Evolutionary conservation across 2,888 invertebrate genomes (phyloP).

Genomic region (Pseudeuparius sepicola): DNA sequence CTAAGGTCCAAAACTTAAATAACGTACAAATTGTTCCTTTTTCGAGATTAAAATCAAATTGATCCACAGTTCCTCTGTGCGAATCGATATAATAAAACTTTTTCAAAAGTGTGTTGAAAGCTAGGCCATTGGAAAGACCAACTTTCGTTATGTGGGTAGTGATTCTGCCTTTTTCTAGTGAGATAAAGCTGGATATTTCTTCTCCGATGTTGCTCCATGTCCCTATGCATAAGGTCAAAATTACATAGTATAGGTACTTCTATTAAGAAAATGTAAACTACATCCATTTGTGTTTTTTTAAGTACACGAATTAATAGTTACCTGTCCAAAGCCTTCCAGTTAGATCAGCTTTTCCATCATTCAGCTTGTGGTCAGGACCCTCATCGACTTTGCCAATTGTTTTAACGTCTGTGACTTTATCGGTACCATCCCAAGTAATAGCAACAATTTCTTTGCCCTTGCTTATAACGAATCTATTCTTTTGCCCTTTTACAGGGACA

Average conservation of each 20-base stretch:
- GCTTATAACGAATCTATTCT: constrained; percentile 54
- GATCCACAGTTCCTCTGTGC: too few relatives aligned
- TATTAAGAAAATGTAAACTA: too few relatives aligned
- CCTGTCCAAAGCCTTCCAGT: constrained; percentile 55
- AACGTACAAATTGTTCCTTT: too few relatives aligned
- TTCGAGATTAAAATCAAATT: too few relatives aligned
- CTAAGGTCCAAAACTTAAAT: too few relatives aligned
- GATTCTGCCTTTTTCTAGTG: constrained; percentile 21
- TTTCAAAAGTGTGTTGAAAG: constrained; percentile 56
- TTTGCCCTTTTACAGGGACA: constrained; percentile 52
- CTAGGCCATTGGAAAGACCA: constrained; percentile 52
- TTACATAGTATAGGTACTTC: too few relatives aligned
- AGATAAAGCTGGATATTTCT: constrained; percentile 25
- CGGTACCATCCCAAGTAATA: constrained; percentile 56
- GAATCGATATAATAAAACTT: constrained; percentile 71
- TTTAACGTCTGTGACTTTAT: constrained; percentile 41
- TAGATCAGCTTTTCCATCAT: constrained; percentile 73
- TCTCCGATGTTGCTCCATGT: constrained; percentile 30
- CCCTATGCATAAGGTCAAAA: too few relatives aligned
- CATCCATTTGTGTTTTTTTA: too few relatives aligned
- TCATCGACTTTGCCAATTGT: constrained; percentile 49
- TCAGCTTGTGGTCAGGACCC: constrained; percentile 50
- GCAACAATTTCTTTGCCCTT: constrained; percentile 48
- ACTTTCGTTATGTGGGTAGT: constrained; percentile 25
- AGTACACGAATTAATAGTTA: constrained; percentile 44